These are phyloP conservation scores for Etheostoma nigrum DNA, from an alignment of 2,797 vertebrate genomes.

Conservation along the genomic window DNA sequence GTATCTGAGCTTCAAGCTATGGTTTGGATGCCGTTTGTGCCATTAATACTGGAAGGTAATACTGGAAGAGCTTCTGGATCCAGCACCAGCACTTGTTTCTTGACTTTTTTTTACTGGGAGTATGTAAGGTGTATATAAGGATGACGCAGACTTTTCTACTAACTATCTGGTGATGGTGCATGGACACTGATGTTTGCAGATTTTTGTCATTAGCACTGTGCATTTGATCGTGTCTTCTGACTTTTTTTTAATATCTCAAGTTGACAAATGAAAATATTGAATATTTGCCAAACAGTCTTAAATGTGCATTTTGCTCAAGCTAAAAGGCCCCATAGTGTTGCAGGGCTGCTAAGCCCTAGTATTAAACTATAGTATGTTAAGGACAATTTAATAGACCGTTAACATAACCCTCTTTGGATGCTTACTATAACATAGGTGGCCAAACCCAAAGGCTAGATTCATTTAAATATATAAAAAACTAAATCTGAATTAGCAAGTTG, in stretches of 20 bases:
- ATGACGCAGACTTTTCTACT: neutral
- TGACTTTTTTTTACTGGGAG: constrained; percentile 36
- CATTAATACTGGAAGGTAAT: neutral
- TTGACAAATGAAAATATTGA: neutral
- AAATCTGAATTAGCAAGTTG: neutral
- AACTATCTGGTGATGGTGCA: neutral
- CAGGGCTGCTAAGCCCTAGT: neutral
- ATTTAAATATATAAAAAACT: neutral
- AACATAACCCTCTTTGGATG: neutral
- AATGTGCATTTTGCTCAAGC: neutral
- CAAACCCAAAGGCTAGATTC: neutral
- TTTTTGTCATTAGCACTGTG: neutral
- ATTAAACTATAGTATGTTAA: neutral
- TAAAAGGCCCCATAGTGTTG: neutral
- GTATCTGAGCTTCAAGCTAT: constrained; percentile 40
- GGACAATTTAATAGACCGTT: neutral
- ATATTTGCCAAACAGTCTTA: neutral
- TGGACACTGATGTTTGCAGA: neutral
- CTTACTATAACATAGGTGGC: neutral
- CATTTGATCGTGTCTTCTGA: neutral
- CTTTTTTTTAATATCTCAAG: neutral
- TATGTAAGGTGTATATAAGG: constrained; percentile 8
- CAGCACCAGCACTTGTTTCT: constrained; percentile 8
- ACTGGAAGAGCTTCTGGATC: constrained; percentile 13
- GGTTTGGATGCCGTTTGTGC: constrained; percentile 29